phyloP scores from a whole-genome alignment of 2,888 invertebrate genomes.

The Callyntrura guangdongensis region DNA sequence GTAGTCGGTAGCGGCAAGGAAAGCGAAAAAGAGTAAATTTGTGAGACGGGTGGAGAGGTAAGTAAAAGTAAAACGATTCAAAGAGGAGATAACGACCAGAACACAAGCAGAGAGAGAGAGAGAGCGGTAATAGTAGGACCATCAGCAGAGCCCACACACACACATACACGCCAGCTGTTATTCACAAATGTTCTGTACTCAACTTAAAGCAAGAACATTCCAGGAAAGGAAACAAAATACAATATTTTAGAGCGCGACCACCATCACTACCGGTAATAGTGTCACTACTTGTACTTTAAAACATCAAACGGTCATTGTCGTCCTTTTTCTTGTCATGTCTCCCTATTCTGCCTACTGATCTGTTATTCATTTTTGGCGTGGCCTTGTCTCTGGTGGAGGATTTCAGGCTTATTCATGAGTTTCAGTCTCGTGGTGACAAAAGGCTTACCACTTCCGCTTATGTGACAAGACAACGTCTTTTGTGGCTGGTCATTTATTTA shows the following conservation, averaged over 20 bases:
- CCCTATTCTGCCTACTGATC: neutral
- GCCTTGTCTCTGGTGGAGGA: neutral
- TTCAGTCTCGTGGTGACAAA: too few species aligned
- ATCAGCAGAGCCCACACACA: too few species aligned
- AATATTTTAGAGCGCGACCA: slow-evolving; percentile 17
- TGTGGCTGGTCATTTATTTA: too few species aligned
- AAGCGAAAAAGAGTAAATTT: slow-evolving; percentile 5
- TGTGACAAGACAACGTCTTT: too few species aligned
- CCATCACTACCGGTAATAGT: neutral
- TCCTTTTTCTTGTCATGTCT: neutral
- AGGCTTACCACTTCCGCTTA: too few species aligned
- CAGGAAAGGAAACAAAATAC: too few species aligned
- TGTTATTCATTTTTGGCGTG: neutral
- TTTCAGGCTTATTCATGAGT: too few species aligned
- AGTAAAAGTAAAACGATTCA: slow-evolving; percentile 51
- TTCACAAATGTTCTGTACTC: neutral
- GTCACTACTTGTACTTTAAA: neutral
- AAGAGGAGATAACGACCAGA: slow-evolving; percentile 43
- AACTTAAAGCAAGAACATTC: too few species aligned
- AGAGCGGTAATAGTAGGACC: neutral
- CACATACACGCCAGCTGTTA: neutral
- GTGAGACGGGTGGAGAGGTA: neutral
- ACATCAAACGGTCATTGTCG: neutral
- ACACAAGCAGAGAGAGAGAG: too few species aligned
- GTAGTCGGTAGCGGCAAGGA: neutral